Base-by-base conservation (phyloP, 2,888 invertebrate genomes). In the Caenorhabditis sp. region DNA sequence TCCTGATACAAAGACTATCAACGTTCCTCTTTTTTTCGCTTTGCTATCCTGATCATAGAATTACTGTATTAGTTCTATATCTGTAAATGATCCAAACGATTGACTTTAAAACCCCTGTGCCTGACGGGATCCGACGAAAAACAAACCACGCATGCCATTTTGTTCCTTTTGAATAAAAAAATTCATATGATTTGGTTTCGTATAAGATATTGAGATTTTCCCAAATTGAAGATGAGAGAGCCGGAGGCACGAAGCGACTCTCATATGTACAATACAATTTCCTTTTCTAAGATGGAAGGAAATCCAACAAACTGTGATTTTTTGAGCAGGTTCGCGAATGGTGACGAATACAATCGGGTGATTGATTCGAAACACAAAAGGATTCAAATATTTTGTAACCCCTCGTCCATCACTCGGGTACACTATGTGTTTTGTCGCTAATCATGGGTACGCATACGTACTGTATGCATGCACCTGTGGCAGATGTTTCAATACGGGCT, bases 401-500 rank as follows among this genome's bases (percentile, higher is more conserved):
- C 5, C 44, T 10, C 69, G 56, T 41, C 22, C n/a, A 22, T 58
- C 70, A 19, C 16, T 28, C 47, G 38, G 44, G 70, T 59, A 51
- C 38, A 73, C n/a, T 66, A 66, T 56, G 64, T 58, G 44, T 44
- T 66, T 68, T 76, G 58, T 59, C 24, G 66, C 38, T 76, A 76
- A 76, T 66, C 75, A 74, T 74, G 61, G 69, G 68, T 68, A 68
- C 68, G 54, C 68, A 68, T 22, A 38, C 64, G 22, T 38, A 31
- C 64, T 19, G 38, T 19, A 47, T 58, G 58, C 54, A 74, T 51
- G 74, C 74, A 74, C 73, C 74, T 51, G 47, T 47, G 64, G 74
- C 80, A 81, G 80, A 81, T 81, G 80, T 81, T 81, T 81, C 80
- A 81, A 74, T 81, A 81, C 74, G 54, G 54, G 68, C 66, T 68